Evolutionary conservation across 2,113 vertebrate species (phyloP).

Genomic region (Agapornis roseicollis): DNA sequence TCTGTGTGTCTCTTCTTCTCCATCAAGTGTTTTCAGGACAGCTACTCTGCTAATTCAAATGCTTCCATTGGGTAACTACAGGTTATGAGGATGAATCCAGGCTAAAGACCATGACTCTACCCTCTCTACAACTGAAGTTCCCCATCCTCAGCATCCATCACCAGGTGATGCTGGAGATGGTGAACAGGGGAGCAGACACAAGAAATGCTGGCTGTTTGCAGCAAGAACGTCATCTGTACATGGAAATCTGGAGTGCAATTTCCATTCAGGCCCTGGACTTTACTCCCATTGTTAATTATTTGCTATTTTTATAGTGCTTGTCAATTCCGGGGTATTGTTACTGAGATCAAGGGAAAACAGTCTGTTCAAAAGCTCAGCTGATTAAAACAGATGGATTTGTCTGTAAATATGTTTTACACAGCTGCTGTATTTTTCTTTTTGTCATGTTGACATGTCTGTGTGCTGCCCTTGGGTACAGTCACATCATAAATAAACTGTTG

Average conservation of each 20-base stretch:
- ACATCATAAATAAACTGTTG: constrained; percentile 31
- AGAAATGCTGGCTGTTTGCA: neutral
- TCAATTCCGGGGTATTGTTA: constrained; percentile 27
- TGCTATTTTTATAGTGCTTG: constrained; percentile 16
- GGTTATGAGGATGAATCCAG: neutral
- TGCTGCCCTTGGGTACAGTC: neutral
- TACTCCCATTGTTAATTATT: neutral
- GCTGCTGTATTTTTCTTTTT: constrained; percentile 31
- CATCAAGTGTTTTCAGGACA: neutral
- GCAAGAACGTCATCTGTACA: neutral
- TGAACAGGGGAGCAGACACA: neutral
- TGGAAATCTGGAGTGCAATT: neutral
- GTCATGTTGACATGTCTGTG: neutral
- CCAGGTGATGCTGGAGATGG: neutral
- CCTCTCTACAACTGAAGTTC: neutral
- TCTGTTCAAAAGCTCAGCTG: constrained; percentile 33
- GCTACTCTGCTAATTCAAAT: neutral
- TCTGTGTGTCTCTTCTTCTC: neutral
- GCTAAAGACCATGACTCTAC: neutral
- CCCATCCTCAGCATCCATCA: neutral
- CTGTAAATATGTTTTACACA: constrained; percentile 18
- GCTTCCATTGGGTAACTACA: neutral
- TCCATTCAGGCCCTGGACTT: neutral
- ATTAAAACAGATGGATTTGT: constrained; percentile 56
- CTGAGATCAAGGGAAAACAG: constrained; percentile 37